These are phyloP conservation scores for Ormyrus rosae DNA, from an alignment of 2,888 invertebrate species.

Conservation along the genomic window DNA sequence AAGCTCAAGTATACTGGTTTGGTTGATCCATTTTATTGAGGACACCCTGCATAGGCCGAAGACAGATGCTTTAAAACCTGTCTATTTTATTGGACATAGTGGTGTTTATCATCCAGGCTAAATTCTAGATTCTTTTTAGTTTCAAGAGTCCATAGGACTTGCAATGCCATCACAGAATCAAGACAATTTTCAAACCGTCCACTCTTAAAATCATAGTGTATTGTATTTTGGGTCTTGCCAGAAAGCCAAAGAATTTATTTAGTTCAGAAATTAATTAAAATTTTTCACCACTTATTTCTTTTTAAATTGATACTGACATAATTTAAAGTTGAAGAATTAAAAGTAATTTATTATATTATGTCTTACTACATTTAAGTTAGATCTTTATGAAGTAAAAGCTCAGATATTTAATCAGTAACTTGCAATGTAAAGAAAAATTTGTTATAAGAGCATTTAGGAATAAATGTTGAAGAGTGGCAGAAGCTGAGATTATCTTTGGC, in stretches of 20 bases:
- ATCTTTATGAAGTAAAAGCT: not conserved
- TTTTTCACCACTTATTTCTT: not conserved
- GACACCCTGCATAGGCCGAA: slow-evolving; percentile 57
- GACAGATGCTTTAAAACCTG: slow-evolving; percentile 57
- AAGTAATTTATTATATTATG: not conserved
- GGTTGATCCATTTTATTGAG: slow-evolving; percentile 51
- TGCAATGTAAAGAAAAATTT: not conserved
- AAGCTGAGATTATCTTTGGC: slow-evolving; percentile 36
- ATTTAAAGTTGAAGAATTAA: not conserved
- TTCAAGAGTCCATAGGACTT: slow-evolving; percentile 39
- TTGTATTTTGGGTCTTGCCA: slow-evolving; percentile 20
- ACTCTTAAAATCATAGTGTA: slow-evolving; percentile 48
- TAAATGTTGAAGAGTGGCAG: slow-evolving; percentile 5
- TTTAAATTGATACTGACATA: not conserved
- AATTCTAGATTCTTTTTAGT: slow-evolving; percentile 39
- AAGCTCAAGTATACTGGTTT: slow-evolving; percentile 48
- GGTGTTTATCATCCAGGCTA: slow-evolving; percentile 49
- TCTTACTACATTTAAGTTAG: slow-evolving; percentile 4
- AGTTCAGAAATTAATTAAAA: slow-evolving; percentile 18
- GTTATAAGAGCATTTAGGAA: not conserved
- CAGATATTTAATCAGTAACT: not conserved
- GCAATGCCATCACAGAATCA: slow-evolving; percentile 61
- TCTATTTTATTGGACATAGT: slow-evolving; percentile 58
- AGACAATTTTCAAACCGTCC: slow-evolving; percentile 59
- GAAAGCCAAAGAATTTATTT: slow-evolving; percentile 44